phyloP scores from a whole-genome alignment of 23 tunicate species.

The Styela clava region DNA sequence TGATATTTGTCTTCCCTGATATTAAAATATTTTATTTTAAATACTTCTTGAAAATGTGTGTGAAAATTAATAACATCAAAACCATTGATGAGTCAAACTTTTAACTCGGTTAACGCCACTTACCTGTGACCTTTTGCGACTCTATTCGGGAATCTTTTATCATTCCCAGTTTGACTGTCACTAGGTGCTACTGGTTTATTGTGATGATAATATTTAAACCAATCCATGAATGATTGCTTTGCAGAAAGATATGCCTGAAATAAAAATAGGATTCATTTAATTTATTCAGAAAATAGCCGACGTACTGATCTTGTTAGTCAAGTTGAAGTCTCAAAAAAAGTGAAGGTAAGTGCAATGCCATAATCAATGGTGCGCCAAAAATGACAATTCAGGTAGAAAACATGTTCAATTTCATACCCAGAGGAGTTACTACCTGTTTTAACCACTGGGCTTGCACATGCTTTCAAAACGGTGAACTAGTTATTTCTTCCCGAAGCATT shows the following conservation, averaged over 20 bases:
- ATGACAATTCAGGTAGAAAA: no score
- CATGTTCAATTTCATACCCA: no score
- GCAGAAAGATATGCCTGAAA: slow-evolving; percentile 69
- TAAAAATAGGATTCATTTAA: neutral
- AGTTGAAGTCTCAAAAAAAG: no score
- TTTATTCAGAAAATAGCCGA: no score
- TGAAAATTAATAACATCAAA: no score
- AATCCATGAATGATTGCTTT: slow-evolving; percentile 56
- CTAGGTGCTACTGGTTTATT: slow-evolving; percentile 38
- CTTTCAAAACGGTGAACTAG: no score
- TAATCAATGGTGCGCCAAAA: no score
- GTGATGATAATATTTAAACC: slow-evolving; percentile 84
- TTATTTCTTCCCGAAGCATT: no score
- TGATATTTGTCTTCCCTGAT: slow-evolving; percentile 45
- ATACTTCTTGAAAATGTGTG: neutral
- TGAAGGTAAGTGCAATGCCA: no score
- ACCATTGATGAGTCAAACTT: neutral
- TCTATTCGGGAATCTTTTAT: slow-evolving; percentile 44
- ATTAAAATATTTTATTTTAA: neutral
- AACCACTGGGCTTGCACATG: no score
- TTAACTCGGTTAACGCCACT: neutral
- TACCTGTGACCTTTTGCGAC: slow-evolving; percentile 83
- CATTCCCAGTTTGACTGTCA: slow-evolving; percentile 8
- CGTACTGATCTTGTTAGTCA: no score
- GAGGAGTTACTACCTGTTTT: no score